phyloP scores from a whole-genome alignment of 2,797 vertebrate genomes.

The Manis pentadactyla region DNA sequence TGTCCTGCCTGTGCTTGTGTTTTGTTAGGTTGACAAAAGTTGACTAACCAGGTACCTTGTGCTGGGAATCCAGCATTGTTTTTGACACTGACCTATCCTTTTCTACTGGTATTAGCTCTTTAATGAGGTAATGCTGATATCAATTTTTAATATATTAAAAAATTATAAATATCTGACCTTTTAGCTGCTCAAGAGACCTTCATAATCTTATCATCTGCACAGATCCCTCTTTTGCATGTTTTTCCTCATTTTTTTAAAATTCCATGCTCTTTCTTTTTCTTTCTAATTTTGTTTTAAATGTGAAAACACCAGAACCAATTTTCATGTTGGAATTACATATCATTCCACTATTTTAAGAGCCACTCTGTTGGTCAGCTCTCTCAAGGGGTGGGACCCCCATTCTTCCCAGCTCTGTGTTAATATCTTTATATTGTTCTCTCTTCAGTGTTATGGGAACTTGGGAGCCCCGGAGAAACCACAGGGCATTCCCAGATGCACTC shows the following conservation, averaged over 20 bases:
- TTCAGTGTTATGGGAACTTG: not conserved
- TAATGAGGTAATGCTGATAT: slow-evolving; percentile 65
- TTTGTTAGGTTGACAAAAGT: slow-evolving; percentile 55
- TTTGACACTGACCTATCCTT: slow-evolving; percentile 70
- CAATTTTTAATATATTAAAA: slow-evolving; percentile 67
- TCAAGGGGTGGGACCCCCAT: not conserved
- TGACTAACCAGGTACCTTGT: slow-evolving; percentile 58
- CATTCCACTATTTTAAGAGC: not conserved
- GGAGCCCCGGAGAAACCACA: not conserved
- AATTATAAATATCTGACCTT: slow-evolving; percentile 58
- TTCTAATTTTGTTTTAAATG: not conserved
- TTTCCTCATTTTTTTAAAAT: not conserved
- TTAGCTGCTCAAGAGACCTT: slow-evolving; percentile 27
- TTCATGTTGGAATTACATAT: not conserved
- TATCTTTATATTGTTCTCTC: not conserved
- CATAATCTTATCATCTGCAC: not conserved
- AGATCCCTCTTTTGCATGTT: not conserved
- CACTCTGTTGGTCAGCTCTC: not conserved
- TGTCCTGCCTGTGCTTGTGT: slow-evolving; percentile 54
- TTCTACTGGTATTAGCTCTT: slow-evolving; percentile 57
- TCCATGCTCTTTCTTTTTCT: not conserved
- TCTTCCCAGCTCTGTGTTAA: not conserved
- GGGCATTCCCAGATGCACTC: not conserved
- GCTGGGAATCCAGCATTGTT: slow-evolving; percentile 47
- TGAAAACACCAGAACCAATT: not conserved